Conservation (phyloP, 1,140 invertebrate genomes). For the Lepidurus packardi region DNA sequence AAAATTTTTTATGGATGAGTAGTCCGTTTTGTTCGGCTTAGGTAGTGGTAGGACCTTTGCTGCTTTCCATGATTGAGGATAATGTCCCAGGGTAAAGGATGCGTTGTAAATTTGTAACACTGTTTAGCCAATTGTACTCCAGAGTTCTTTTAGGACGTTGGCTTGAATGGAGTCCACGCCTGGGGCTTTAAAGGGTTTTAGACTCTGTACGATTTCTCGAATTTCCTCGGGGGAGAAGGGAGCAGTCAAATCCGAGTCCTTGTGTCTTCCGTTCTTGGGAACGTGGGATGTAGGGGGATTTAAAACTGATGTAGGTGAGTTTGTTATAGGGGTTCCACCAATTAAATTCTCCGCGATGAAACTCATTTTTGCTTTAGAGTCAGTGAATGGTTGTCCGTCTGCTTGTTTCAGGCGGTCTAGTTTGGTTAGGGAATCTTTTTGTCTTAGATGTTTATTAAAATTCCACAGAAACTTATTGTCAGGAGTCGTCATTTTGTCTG, state of each 20-base stretch:
- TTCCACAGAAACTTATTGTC: neutral
- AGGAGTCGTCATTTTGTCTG: neutral
- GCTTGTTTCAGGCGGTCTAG: neutral
- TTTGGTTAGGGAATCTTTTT: neutral
- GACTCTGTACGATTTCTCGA: neutral
- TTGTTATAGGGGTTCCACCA: neutral
- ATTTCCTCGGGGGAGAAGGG: slow-evolving; percentile 13
- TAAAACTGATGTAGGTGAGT: too few species aligned
- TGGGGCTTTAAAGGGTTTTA: neutral
- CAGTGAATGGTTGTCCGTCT: neutral
- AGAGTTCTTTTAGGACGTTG: neutral
- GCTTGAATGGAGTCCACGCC: slow-evolving; percentile 16
- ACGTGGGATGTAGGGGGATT: too few species aligned
- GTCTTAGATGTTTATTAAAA: neutral
- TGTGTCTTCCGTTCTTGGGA: too few species aligned
- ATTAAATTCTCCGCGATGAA: neutral
- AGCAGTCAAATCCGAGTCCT: too few species aligned
- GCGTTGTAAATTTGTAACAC: slow-evolving; percentile 14
- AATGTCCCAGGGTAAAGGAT: neutral
- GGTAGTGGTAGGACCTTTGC: slow-evolving; percentile 13
- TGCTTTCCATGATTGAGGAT: slow-evolving; percentile 15
- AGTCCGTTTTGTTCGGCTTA: slow-evolving; percentile 16
- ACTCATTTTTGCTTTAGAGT: neutral
- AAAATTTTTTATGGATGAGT: neutral
- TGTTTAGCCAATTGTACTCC: neutral